Evolutionary conservation across 2,888 invertebrate species (phyloP).

Genomic region (Hartigia nigra): DNA sequence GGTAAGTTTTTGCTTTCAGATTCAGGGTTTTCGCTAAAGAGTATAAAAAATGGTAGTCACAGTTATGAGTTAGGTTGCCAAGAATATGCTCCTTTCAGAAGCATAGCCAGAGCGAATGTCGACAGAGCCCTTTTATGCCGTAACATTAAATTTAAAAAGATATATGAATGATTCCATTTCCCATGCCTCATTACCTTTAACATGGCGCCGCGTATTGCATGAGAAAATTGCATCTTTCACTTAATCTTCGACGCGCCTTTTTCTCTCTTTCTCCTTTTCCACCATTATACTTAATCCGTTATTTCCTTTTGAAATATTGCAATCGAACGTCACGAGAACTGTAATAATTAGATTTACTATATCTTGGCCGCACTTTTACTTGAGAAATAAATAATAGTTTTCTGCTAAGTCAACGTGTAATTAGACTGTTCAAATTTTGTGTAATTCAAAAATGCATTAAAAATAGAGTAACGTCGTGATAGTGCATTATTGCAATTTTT

Average conservation of each 20-base stretch:
- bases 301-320: neutral
- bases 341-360: neutral
- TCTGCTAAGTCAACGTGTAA: neutral
- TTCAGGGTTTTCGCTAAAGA: neutral
- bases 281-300: neutral
- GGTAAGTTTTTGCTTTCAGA: neutral
- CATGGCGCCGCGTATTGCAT: neutral
- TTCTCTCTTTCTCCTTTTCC: neutral
- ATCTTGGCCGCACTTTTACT: neutral
- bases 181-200: neutral
- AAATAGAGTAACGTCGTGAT: no score
- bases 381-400: neutral
- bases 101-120: neutral
- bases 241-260: neutral
- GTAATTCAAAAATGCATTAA: no score
- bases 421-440: neutral
- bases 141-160: constrained; percentile 2
- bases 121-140: neutral
- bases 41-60: neutral
- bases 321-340: neutral
- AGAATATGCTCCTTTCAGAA: neutral
- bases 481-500: no score
- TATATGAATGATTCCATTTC: neutral
- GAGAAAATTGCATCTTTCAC: neutral
- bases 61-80: neutral